Percentiles rank a stretch among this genome's conserved stretches.
Conservation (phyloP, 2,888 invertebrate species). For the Hyles lineata region DNA sequence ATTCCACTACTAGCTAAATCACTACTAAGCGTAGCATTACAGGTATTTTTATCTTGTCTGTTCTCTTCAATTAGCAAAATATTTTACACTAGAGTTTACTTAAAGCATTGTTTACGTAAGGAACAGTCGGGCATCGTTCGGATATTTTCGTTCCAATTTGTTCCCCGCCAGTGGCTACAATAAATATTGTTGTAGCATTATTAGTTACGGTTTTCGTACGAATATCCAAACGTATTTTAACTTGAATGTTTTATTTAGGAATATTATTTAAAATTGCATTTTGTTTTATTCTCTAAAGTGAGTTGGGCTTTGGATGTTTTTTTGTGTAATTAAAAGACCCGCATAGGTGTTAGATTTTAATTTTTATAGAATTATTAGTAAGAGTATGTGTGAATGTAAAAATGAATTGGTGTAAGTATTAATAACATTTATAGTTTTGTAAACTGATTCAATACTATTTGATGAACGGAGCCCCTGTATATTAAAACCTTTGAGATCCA, state of each 20-base stretch:
- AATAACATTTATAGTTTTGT: too few species aligned
- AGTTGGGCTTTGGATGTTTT: not conserved
- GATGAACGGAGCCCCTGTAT: too few species aligned
- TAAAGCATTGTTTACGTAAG: not conserved
- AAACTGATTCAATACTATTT: too few species aligned
- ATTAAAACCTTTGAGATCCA: too few species aligned
- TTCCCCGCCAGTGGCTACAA: not conserved
- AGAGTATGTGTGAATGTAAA: too few species aligned
- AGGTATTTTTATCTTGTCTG: not conserved
- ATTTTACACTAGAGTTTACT: not conserved
- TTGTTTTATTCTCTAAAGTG: not conserved
- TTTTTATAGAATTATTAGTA: too few species aligned
- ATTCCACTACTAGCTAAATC: too few species aligned
- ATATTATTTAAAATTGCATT: not conserved
- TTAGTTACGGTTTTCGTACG: conserved; percentile 1
- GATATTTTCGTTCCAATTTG: conserved; percentile 18
- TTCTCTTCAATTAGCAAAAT: not conserved
- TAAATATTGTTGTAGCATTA: conserved; percentile 23
- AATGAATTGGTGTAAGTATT: too few species aligned
- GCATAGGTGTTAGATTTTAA: too few species aligned
- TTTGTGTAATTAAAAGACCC: too few species aligned
- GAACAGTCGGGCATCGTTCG: not conserved
- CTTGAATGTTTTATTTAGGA: not conserved
- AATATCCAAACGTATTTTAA: not conserved
- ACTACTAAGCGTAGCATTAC: not conserved